Conservation (phyloP, 1,140 invertebrate species). For the Stegodyphus dumicola region DNA sequence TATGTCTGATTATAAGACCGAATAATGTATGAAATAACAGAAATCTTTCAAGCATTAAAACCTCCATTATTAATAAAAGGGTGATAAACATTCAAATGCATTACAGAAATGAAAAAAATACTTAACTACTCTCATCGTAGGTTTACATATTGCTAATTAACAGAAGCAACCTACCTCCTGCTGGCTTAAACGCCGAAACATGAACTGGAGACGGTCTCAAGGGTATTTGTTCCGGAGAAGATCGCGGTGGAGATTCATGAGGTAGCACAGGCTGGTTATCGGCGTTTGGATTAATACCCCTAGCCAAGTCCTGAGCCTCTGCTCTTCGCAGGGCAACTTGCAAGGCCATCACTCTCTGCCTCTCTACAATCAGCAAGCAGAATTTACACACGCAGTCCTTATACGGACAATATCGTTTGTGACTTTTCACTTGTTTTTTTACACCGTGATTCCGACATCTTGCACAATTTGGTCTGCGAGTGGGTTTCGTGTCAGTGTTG, state of each 20-base stretch:
- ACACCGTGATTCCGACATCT: background rate
- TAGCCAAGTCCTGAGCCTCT: background rate
- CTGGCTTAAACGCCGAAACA: background rate
- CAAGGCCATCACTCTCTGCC: background rate
- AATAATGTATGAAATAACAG: too few species aligned
- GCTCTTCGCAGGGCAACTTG: background rate
- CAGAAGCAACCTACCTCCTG: background rate
- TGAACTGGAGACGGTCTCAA: background rate
- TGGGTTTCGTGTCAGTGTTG: background rate
- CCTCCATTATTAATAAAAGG: too few species aligned
- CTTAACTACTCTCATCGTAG: too few species aligned
- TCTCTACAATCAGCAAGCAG: background rate
- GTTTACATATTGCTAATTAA: too few species aligned
- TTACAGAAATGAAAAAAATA: too few species aligned
- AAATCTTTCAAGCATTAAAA: too few species aligned
- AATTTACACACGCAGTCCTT: background rate
- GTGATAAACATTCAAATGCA: too few species aligned
- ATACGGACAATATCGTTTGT: background rate
- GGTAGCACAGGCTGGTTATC: background rate
- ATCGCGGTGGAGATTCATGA: background rate
- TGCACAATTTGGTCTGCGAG: background rate
- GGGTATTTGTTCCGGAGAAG: background rate
- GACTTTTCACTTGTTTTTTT: background rate
- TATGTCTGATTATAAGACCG: too few species aligned
- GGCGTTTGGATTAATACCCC: background rate